Evolutionary conservation across 2,113 vertebrate species (phyloP), one percentile per base, ranked within the genome.

Genomic region (Nyctibius bracteatus): DNA sequence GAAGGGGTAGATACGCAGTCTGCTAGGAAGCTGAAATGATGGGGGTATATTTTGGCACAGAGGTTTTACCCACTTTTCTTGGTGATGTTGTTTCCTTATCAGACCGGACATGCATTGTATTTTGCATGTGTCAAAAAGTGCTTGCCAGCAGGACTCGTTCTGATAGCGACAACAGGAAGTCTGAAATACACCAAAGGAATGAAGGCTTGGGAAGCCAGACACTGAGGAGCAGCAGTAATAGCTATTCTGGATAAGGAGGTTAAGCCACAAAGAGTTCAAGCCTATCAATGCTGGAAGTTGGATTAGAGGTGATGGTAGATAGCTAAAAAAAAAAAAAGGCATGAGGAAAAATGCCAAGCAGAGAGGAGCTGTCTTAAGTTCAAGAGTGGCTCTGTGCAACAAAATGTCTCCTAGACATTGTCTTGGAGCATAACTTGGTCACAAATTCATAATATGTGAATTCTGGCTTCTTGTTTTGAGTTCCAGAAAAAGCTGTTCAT

Each of bases 11-110:
- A 93, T 93, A 90, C 0, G 2, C 52, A 47, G 93, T 58, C 94
- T 85, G 71, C 22, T 31, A 68, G 79, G 91, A 81, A 94, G 84
- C 72, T 81, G 43, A 93, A 93, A 63, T 85, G 81, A 90, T 87
- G 49, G 86, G 87, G 88, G 10, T 92, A 90, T 95, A 49, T 90
- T 97, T 94, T 97, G 95, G 92, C 94, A 81, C 55, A 70, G 63
- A 46, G 49, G 37, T 61, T 79, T 89, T 70, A 63, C 74, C 90
- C 58, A 62, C 91, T 94, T 92, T 82, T 95, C 51, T 93, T 95
- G 81, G 62, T 33, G 18, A 49, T 0, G 24, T 49, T 54, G 39
- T 96, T 79, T 72, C 65, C 86, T 88, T 93, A 96, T 96, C 96
- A 77, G 73, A 71, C 59, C 31, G 79, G 71, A 71, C 71, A 21